These are phyloP conservation scores for Notarius quadriscutis DNA, from an alignment of 2,113 vertebrate genomes.

Conservation along the genomic window DNA sequence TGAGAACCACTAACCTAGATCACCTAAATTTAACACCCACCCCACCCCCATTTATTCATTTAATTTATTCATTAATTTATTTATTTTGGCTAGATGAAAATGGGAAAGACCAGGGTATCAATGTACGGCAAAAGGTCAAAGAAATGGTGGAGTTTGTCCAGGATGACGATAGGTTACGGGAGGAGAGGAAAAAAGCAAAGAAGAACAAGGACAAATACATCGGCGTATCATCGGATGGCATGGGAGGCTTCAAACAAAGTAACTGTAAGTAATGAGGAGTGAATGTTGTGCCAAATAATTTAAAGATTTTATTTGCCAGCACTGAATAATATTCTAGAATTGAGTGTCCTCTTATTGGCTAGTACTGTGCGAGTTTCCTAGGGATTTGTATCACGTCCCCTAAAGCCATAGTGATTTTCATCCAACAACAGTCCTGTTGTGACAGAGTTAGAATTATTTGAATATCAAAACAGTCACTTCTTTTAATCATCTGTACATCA, in stretches of 20 bases:
- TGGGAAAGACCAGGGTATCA: conserved; percentile 96
- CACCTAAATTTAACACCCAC: background rate
- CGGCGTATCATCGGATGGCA: conserved; percentile 91
- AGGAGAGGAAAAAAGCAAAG: conserved; percentile 97
- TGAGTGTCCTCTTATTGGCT: background rate
- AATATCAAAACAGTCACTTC: conserved; percentile 34
- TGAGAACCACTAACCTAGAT: background rate
- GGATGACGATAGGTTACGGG: conserved; percentile 92
- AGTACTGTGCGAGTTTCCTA: conserved; percentile 1
- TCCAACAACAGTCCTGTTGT: background rate
- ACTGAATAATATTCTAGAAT: conserved; percentile 17
- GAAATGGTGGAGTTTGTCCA: conserved; percentile 98
- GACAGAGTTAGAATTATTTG: conserved; percentile 14
- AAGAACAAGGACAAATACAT: conserved; percentile 99
- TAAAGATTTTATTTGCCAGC: conserved; percentile 13
- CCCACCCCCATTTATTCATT: background rate
- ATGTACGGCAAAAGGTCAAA: conserved; percentile 97
- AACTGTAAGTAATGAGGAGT: conserved; percentile 71
- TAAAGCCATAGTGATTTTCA: background rate
- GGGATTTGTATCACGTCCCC: conserved; percentile 1
- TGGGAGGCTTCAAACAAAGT: conserved; percentile 86
- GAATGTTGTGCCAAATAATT: background rate
- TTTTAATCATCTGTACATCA: conserved; percentile 34
- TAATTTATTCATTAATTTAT: background rate
- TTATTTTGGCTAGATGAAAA: conserved; percentile 81